These are phyloP conservation scores for Acanthochromis polyacanthus DNA, from an alignment of 2,113 vertebrate species.

Conservation along the genomic window DNA sequence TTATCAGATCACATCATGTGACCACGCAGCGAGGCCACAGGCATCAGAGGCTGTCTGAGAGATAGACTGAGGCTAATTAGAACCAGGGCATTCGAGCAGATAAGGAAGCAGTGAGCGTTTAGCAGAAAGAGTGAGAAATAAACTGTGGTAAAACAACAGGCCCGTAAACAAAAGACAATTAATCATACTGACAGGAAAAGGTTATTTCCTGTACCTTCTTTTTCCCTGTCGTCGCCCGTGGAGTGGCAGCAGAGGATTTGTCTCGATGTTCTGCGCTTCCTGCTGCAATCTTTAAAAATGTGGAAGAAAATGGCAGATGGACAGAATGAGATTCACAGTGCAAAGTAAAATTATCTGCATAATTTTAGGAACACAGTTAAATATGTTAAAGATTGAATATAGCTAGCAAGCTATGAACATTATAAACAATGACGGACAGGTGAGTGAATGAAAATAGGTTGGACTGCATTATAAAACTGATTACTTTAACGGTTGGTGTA, in stretches of 20 bases:
- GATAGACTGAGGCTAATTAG: slow-evolving; percentile 55
- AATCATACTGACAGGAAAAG: background rate
- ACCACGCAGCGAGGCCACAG: slow-evolving; percentile 47
- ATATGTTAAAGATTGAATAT: background rate
- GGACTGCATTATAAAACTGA: too few species aligned
- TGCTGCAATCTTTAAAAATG: slow-evolving; percentile 50
- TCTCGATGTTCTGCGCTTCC: slow-evolving; percentile 28
- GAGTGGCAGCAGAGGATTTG: slow-evolving; percentile 6
- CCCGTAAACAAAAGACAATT: background rate
- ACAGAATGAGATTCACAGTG: slow-evolving; percentile 4
- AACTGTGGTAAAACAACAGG: background rate
- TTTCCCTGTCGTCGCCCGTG: slow-evolving; percentile 55
- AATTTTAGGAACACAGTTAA: background rate
- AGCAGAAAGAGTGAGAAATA: slow-evolving; percentile 17
- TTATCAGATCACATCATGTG: slow-evolving; percentile 77
- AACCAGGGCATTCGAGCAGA: slow-evolving; percentile 39
- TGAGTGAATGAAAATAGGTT: background rate
- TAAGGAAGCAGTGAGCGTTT: slow-evolving; percentile 36
- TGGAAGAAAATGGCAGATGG: background rate
- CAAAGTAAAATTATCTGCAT: background rate
- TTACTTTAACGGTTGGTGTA: too few species aligned
- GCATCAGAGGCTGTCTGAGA: slow-evolving; percentile 38
- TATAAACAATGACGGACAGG: background rate
- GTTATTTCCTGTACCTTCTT: slow-evolving; percentile 70
- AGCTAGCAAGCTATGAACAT: background rate